Conservation (phyloP, 2,797 vertebrate genomes). For the Iguana delicatissima region DNA sequence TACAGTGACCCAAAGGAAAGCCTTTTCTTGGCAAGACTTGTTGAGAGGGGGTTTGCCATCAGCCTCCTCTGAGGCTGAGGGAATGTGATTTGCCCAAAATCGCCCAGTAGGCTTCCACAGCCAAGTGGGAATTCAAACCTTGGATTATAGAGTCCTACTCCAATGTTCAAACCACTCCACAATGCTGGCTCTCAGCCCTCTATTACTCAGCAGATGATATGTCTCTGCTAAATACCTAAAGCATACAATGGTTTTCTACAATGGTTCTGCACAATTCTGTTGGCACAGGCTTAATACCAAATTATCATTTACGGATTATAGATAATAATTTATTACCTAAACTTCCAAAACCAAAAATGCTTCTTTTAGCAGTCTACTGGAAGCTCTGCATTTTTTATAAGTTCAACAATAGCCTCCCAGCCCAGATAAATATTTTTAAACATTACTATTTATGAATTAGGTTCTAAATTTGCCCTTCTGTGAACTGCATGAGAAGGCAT, state of each 20-base stretch:
- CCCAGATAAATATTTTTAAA: too few relatives aligned
- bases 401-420: not conserved
- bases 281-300: not conserved
- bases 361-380: not conserved
- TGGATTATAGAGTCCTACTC: too few relatives aligned
- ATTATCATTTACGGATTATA: not conserved
- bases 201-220: not conserved
- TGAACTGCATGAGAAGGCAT: not conserved
- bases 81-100: too few relatives aligned
- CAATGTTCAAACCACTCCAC: not conserved
- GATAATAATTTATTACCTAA: too few relatives aligned
- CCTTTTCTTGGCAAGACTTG: too few relatives aligned
- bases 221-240: not conserved
- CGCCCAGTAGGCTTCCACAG: too few relatives aligned
- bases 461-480: not conserved
- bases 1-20: too few relatives aligned
- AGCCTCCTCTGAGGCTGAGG: too few relatives aligned
- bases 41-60: too few relatives aligned
- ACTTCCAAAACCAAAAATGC: not conserved
- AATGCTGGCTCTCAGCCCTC: not conserved
- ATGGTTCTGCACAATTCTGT: not conserved
- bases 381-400: not conserved
- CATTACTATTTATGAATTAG: too few relatives aligned
- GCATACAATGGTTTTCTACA: too few relatives aligned
- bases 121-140: too few relatives aligned